Evolutionary conservation across 2,888 invertebrate genomes (phyloP), one percentile per base, ranked within the genome.

Genomic region (Sinhomidia bicolor): DNA sequence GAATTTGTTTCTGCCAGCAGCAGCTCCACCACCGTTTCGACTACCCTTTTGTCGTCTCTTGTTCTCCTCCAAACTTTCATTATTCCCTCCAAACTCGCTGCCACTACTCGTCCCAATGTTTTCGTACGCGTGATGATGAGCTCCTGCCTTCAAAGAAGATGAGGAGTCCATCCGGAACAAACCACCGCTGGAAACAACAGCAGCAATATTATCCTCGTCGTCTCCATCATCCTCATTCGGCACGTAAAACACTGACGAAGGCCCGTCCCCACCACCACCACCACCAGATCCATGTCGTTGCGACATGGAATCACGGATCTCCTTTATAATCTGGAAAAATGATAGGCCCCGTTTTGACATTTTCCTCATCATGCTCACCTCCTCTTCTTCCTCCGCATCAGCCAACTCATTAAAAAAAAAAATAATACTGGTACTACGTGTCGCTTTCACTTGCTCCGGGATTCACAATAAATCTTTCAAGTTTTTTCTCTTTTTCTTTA

Each of bases 221-320:
- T 71, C 88, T 20, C 82, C 88, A 10, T 76, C 88, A 84, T 88
- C 84, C n/a, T 83, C 79, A 74, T 83, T 84, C 62, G 82, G 71
- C 79, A 90, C 90, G 88, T 90, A 90, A 82, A 88, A 90, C n/a
- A 90, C 78, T 29, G 88, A 90, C 20, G 90, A 90, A 17, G 90
- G 82, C 41, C 88, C 81, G 32, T 82, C 79, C 23, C 82, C 76
- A 44, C 65, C 76, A 51, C 60, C 65, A 54, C 82, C 76, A 44
- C 65, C 76, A 51, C 60, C 65, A 54, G 62, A 17, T 10, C 71
- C 71, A 60, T 84, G 47, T 78, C 82, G 82, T 12, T 74, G 81
- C 0, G 83, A 88, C 83, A 88, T 41, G 44, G 88, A 88, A 26
- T 81, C 82, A 82, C 88, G 88, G 54, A 88, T 74, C 82, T 65